phyloP scores from a whole-genome alignment of 2,113 vertebrate genomes.

The Thunnus thynnus region DNA sequence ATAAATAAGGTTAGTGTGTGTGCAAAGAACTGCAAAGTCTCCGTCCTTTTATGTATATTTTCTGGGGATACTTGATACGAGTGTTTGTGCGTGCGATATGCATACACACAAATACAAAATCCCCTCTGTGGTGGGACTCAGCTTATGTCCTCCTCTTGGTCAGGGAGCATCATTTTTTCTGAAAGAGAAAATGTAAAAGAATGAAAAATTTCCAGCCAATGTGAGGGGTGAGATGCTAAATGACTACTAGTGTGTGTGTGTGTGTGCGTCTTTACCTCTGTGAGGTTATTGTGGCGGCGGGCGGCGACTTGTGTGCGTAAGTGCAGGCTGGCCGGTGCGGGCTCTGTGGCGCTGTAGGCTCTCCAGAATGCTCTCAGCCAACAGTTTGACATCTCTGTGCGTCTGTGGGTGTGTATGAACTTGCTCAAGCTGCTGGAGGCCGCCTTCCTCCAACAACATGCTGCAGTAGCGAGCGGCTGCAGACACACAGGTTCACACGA shows the following conservation, averaged over 20 bases:
- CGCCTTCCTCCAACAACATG: conserved; percentile 98
- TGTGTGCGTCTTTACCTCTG: conserved; percentile 48
- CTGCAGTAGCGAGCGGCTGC: conserved; percentile 96
- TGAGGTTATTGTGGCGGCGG: conserved; percentile 38
- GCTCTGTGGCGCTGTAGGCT: conserved; percentile 93
- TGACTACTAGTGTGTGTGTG: neutral
- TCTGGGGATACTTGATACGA: conserved; percentile 15
- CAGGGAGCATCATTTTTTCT: conserved; percentile 64
- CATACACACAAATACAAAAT: conserved; percentile 33
- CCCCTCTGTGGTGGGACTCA: conserved; percentile 28
- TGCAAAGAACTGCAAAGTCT: conserved; percentile 69
- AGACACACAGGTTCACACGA: neutral
- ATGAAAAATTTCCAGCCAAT: neutral
- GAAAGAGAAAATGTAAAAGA: conserved; percentile 29
- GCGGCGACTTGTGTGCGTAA: conserved; percentile 38
- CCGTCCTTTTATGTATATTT: conserved; percentile 37
- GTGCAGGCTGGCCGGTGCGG: conserved; percentile 88
- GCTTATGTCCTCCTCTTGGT: conserved; percentile 11
- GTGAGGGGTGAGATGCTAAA: neutral
- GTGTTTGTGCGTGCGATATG: conserved; percentile 32
- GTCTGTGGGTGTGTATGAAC: conserved; percentile 92
- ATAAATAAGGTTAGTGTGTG: conserved; percentile 75
- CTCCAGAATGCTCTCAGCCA: conserved; percentile 93
- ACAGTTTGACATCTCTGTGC: conserved; percentile 90
- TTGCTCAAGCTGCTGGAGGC: conserved; percentile 91